phyloP scores from a whole-genome alignment of 2,797 vertebrate genomes.

The Melanotaenia pygmaea region DNA sequence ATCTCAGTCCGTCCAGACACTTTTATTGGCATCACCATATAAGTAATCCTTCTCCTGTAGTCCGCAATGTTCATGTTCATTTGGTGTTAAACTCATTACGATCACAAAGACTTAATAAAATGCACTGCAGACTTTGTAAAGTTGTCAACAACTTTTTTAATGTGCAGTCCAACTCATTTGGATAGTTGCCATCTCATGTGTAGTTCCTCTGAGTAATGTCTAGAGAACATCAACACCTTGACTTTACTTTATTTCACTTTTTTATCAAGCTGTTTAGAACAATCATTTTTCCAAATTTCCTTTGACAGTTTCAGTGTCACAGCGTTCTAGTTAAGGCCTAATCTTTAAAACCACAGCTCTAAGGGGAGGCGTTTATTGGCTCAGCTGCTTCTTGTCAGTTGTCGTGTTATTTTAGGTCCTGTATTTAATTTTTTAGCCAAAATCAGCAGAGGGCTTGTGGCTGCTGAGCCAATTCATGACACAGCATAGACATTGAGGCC shows the following conservation, averaged over 20 bases:
- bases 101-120: neutral
- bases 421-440: slow-evolving; percentile 71
- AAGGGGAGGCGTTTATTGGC: slow-evolving; percentile 36
- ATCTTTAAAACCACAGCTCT: slow-evolving; percentile 22
- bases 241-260: neutral
- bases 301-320: neutral
- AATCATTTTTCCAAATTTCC: neutral
- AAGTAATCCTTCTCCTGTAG: neutral
- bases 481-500: slow-evolving; percentile 67
- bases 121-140: neutral
- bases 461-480: slow-evolving; percentile 72
- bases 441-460: slow-evolving; percentile 70
- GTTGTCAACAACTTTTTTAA: neutral
- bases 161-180: neutral
- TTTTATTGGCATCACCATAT: neutral
- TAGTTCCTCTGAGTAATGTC: neutral
- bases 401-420: slow-evolving; percentile 66
- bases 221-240: neutral
- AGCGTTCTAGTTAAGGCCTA: slow-evolving; percentile 6
- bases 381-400: slow-evolving; percentile 65
- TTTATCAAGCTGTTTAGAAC: neutral
- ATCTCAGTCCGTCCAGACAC: neutral
- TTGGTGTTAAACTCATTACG: neutral
- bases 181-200: neutral
- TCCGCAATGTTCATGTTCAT: neutral